Conservation (phyloP, 2,888 invertebrate genomes). For the Stenichneumon culpator region DNA sequence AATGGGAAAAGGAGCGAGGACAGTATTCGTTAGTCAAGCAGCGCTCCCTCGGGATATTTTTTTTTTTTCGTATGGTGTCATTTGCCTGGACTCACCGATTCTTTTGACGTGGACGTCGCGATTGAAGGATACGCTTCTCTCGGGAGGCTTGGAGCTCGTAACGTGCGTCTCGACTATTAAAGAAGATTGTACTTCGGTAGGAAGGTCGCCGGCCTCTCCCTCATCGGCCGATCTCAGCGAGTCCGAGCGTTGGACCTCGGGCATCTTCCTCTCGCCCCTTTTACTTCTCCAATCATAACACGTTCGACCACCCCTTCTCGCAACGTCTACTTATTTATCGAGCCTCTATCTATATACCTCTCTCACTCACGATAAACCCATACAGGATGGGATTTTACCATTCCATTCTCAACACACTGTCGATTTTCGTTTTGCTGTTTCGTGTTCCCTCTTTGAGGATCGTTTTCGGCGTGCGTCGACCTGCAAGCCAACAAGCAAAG, state of each 20-base stretch:
- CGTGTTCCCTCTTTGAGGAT: constrained; percentile 56
- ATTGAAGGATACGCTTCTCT: constrained; percentile 94
- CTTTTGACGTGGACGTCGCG: constrained; percentile 96
- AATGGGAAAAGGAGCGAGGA: constrained; percentile 35
- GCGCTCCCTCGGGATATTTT: constrained; percentile 65
- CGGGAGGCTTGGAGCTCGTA: constrained; percentile 86
- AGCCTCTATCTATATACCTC: constrained; percentile 31
- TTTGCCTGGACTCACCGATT: constrained; percentile 90
- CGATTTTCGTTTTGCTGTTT: constrained; percentile 61
- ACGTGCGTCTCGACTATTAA: constrained; percentile 73
- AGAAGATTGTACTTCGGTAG: constrained; percentile 70
- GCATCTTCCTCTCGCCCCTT: constrained; percentile 84
- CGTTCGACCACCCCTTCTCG: constrained; percentile 48
- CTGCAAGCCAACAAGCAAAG: constrained; percentile 81
- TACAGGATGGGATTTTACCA: constrained; percentile 5
- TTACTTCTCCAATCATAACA: constrained; percentile 79
- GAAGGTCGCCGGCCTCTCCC: constrained; percentile 73
- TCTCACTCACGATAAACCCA: constrained; percentile 34
- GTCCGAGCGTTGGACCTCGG: constrained; percentile 87
- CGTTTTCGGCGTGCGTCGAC: constrained; percentile 73
- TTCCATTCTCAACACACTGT: constrained; percentile 57
- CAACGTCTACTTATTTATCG: constrained; percentile 46
- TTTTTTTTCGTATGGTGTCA: constrained; percentile 75
- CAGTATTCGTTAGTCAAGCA: constrained; percentile 78
- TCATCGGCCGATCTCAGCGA: constrained; percentile 83